phyloP scores from a whole-genome alignment of 2,797 vertebrate genomes.

The Microctenopoma steveboyesi region DNA sequence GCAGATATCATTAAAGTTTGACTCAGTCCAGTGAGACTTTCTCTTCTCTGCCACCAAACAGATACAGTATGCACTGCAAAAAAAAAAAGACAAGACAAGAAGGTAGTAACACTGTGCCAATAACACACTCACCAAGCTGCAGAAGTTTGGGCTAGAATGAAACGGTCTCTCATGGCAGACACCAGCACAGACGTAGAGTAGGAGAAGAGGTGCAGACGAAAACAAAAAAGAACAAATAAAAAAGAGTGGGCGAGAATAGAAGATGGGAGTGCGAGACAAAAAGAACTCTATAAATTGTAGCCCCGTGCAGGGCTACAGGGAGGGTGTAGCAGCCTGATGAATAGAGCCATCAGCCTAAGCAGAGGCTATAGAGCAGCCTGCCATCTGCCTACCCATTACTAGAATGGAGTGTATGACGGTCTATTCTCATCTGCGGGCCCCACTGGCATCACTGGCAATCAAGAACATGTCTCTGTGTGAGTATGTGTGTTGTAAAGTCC shows the following conservation, averaged over 20 bases:
- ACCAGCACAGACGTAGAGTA: conserved; percentile 30
- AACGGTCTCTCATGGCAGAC: conserved; percentile 53
- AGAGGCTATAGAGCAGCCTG: conserved; percentile 81
- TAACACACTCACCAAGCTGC: conserved; percentile 53
- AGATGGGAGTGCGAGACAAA: conserved; percentile 30
- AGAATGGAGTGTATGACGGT: conserved; percentile 75
- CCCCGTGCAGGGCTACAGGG: conserved; percentile 66
- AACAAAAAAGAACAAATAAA: conserved; percentile 73
- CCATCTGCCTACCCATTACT: conserved; percentile 86
- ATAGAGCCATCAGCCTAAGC: conserved; percentile 85
- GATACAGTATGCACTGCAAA: conserved; percentile 18
- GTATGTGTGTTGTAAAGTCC: conserved; percentile 18
- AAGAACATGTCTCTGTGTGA: conserved; percentile 38
- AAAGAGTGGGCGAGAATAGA: conserved; percentile 56
- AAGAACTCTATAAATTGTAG: conserved; percentile 65
- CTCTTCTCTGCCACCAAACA: conserved; percentile 17
- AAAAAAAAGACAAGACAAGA: background rate
- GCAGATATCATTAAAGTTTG: conserved; percentile 6
- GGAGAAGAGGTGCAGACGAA: conserved; percentile 38
- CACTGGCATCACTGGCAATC: conserved; percentile 60
- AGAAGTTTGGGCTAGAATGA: conserved; percentile 46
- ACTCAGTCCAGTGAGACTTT: conserved; percentile 23
- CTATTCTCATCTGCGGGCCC: conserved; percentile 67
- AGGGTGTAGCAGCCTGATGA: conserved; percentile 79
- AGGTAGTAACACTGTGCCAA: conserved; percentile 40